Percentiles rank a stretch among this genome's conserved stretches.
These are phyloP conservation scores for Helarctos malayanus DNA, from an alignment of 2,797 vertebrate genomes.

Conservation along the genomic window DNA sequence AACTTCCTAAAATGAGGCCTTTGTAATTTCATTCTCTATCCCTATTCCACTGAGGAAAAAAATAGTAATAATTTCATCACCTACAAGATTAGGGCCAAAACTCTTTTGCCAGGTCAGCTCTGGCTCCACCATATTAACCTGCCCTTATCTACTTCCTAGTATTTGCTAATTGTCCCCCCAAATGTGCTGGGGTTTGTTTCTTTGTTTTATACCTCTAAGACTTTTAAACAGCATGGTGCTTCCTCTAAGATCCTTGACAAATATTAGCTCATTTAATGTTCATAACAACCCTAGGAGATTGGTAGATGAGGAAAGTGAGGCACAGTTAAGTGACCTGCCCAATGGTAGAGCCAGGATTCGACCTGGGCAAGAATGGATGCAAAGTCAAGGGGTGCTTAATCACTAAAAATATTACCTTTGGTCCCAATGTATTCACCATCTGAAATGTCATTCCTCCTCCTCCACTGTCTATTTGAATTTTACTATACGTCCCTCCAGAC, in stretches of 20 bases:
- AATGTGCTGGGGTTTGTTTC: conserved; percentile 1
- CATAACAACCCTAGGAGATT: background rate
- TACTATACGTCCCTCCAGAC: conserved; percentile 21
- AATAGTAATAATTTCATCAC: background rate
- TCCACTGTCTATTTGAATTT: conserved; percentile 45
- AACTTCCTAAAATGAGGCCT: conserved; percentile 22
- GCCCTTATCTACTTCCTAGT: conserved; percentile 11
- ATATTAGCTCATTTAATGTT: conserved; percentile 52
- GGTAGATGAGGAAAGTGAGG: conserved; percentile 32
- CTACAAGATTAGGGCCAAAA: conserved; percentile 52
- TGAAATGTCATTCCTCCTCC: conserved; percentile 42
- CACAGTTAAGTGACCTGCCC: conserved; percentile 32
- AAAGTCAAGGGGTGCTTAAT: background rate
- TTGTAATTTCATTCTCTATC: conserved; percentile 38
- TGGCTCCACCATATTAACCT: background rate
- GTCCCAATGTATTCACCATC: background rate
- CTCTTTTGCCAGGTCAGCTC: conserved; percentile 27
- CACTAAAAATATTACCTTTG: conserved; percentile 50
- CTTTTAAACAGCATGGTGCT: conserved; percentile 34
- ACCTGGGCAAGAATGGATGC: background rate
- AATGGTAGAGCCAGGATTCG: conserved; percentile 59
- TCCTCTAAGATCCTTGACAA: conserved; percentile 37
- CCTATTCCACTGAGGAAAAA: background rate
- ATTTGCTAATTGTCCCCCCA: background rate
- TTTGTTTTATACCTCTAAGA: conserved; percentile 36